Percentiles rank a stretch among this genome's conserved stretches.
Evolutionary conservation across 2,888 invertebrate species (phyloP).

Genomic region (Acanthosepion lycidas): DNA sequence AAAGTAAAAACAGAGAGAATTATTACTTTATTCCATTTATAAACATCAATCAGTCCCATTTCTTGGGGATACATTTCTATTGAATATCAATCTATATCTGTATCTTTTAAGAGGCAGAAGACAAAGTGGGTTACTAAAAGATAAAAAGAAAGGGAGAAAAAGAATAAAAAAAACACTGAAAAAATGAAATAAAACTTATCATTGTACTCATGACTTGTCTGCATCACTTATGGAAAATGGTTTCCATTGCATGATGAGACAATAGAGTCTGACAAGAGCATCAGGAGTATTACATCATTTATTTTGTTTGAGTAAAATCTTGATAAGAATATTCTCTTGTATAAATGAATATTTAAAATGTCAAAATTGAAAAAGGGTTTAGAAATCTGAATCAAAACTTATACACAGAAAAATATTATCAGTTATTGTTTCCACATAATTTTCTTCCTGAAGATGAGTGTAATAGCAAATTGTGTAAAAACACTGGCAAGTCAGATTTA

Average conservation of each 20-base stretch:
- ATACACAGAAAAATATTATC: too few species aligned
- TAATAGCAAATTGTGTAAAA: too few species aligned
- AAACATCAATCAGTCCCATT: neutral
- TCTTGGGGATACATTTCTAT: constrained; percentile 33
- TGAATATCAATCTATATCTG: constrained; percentile 2
- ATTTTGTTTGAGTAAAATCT: neutral
- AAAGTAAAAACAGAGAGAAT: neutral
- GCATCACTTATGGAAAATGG: neutral
- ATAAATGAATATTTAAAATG: neutral
- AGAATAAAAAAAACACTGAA: neutral
- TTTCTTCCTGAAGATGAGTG: too few species aligned
- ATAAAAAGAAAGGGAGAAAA: neutral
- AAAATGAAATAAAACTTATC: neutral
- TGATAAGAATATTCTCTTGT: neutral
- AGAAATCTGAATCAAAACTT: too few species aligned
- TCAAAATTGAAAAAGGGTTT: neutral
- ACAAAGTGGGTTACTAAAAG: neutral
- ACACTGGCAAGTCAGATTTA: too few species aligned
- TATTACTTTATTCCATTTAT: neutral
- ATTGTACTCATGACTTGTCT: neutral
- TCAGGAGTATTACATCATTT: neutral
- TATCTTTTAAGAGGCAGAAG: neutral
- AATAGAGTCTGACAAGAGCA: neutral
- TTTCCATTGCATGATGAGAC: neutral
- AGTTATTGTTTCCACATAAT: too few species aligned